phyloP scores from a whole-genome alignment of 2,113 vertebrate species.

The Sigmodon hispidus region DNA sequence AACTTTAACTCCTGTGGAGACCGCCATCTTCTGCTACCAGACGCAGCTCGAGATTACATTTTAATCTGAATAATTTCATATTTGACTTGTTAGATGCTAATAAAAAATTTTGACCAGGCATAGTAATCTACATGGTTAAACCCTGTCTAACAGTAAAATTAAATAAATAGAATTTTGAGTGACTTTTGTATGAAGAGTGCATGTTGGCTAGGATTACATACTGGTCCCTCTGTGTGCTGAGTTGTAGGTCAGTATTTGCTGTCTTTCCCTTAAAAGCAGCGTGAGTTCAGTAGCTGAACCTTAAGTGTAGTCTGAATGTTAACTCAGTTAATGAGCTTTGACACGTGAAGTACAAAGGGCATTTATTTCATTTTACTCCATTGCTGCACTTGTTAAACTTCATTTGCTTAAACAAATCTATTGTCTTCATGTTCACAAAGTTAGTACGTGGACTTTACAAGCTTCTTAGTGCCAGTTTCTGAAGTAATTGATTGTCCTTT shows the following conservation, averaged over 20 bases:
- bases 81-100: background rate
- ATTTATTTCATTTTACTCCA: background rate
- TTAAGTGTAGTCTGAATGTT: constrained; percentile 19
- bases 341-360: background rate
- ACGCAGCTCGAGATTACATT: background rate
- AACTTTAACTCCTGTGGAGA: too few species aligned
- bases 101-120: background rate
- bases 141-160: background rate
- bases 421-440: constrained; percentile 38
- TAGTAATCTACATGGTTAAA: background rate
- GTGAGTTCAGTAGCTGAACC: constrained; percentile 8
- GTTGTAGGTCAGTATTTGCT: background rate
- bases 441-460: background rate
- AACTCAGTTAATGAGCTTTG: constrained; percentile 36
- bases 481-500: constrained; percentile 3
- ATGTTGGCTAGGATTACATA: background rate
- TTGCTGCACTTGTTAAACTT: background rate
- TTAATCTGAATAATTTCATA: constrained; percentile 13
- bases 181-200: background rate
- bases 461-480: background rate
- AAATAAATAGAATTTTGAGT: background rate
- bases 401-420: constrained; percentile 40
- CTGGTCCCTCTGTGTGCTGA: background rate
- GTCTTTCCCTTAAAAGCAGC: background rate
- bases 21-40: too few species aligned